Evolutionary conservation across 1,140 invertebrate species (phyloP).

Genomic region (Fopius arisanus): DNA sequence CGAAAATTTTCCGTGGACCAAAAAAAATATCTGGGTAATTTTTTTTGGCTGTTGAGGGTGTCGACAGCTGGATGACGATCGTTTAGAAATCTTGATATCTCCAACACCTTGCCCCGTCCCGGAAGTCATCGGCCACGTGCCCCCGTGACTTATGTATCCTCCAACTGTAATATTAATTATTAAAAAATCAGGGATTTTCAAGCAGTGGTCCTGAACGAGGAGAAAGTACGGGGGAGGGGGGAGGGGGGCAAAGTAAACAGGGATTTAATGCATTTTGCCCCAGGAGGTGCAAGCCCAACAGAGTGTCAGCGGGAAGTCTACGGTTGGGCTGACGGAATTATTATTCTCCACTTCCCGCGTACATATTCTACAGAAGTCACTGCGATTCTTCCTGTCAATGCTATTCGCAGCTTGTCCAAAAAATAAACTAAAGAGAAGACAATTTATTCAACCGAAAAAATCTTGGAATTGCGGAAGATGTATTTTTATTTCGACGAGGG

Average conservation of each 20-base stretch:
- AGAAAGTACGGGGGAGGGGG: background rate
- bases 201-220: background rate
- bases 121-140: background rate
- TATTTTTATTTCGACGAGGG: background rate
- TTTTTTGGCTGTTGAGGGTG: background rate
- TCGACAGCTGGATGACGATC: background rate
- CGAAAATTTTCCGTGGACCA: background rate
- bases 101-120: background rate
- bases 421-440: background rate
- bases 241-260: background rate
- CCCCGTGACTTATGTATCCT: background rate
- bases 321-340: slow-evolving; percentile 28
- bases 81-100: background rate
- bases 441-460: background rate
- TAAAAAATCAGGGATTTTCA: background rate
- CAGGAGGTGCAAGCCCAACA: slow-evolving; percentile 5
- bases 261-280: background rate
- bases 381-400: slow-evolving; percentile 1
- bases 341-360: slow-evolving; percentile 30
- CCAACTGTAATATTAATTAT: slow-evolving; percentile 11
- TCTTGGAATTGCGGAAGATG: background rate
- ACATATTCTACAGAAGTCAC: slow-evolving; percentile 6
- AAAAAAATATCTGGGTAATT: background rate
- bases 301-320: background rate
- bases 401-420: slow-evolving; percentile 5